Evolutionary conservation across 2,797 vertebrate genomes (phyloP), one percentile per base, ranked within the genome.

Genomic region (Melanotaenia trifasciata): DNA sequence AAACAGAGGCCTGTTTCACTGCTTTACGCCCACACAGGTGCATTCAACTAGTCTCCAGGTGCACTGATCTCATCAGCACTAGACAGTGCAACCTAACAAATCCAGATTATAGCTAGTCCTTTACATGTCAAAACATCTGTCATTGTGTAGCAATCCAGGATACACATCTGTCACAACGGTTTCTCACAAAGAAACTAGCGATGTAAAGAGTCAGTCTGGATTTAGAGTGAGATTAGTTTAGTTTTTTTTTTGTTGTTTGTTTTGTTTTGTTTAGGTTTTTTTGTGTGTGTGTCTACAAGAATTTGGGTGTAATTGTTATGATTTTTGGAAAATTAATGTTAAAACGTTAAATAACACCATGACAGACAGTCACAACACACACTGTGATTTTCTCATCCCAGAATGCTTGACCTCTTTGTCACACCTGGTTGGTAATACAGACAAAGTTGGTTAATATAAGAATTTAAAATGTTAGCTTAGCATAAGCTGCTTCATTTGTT

Each of bases 61-160:
- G 93, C 71, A 64, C 70, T 64, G 82, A 81, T 85, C 72, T 77
- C 84, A 79, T 88, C 85, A 78, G 81, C 59, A 61, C 60, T 30
- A 78, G 54, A 90, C 90, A 87, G 80, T 78, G 81, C 59, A 11
- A 84, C 78, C 86, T 83, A 90, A 90, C 88, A 92, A 75, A 77
- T 82, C 58, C 78, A 83, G 85, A 87, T 87, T 85, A 85, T 38
- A 51, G 78, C 67, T 87, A 79, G 90, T 89, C 88, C 79, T 64
- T 16, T 67, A 81, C 80, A 86, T 70, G 90, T 91, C 87, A 92
- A 91, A 93, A 93, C 89, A 92, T 88, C 91, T 88, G 83, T 93
- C 92, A 89, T 68, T 84, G 75, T 70, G 66, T 43, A 58, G 68
- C 72, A 76, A 88, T 89, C 72, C 84, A 61, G 74, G 57, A 74